Base-by-base conservation (phyloP, 2,888 invertebrate genomes). In the Lamellibrachia columna region DNA sequence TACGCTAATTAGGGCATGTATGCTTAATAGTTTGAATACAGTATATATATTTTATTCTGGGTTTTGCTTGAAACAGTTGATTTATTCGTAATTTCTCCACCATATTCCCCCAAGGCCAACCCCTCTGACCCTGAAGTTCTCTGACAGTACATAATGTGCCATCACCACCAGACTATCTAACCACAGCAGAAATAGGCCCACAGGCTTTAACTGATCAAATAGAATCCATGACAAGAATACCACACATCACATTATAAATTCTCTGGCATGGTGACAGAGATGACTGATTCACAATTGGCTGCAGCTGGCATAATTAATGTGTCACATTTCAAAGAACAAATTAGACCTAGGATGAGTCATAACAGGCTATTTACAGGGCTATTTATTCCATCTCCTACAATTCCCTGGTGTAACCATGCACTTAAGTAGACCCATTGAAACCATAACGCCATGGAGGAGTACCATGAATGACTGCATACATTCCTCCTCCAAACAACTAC, bases 311-410 rank as follows among this genome's bases (percentile, higher is more conserved):
- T 75, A 75, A 75, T 75, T 75, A 75, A n/a, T 75, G 75, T 75
- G 75, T 75, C 75, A 75, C 75, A 75, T 75, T 75, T 75, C 75
- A 75, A 75, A 75, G 75, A 75, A 75, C 75, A 11, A 75, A 75
- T 22, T 11, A 75, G 75, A 22, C 75, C 6, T 15, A n/a, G 75
- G 75, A 7, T 75, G 75, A 75, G 75, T 75, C 75, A 75, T 22
- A 75, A 75, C 15, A 6, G 15, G 75, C 75, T 75, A 75, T 75
- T 75, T 75, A 75, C 75, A 75, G 75, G 15, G 75, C 75, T n/a
- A 75, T 75, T 75, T 75, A 22, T 75, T 75, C 22, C 3, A 15
- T n/a, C 75, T 22, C 22, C 75, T 75, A 75, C 75, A 75, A 75
- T 75, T 75, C 75, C 75, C 75, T 75, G 75, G 75, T 15, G 75